Percentiles rank a stretch among this genome's conserved stretches.
These are phyloP conservation scores for Conus ventricosus DNA, from an alignment of 1,140 invertebrate species.

Conservation along the genomic window DNA sequence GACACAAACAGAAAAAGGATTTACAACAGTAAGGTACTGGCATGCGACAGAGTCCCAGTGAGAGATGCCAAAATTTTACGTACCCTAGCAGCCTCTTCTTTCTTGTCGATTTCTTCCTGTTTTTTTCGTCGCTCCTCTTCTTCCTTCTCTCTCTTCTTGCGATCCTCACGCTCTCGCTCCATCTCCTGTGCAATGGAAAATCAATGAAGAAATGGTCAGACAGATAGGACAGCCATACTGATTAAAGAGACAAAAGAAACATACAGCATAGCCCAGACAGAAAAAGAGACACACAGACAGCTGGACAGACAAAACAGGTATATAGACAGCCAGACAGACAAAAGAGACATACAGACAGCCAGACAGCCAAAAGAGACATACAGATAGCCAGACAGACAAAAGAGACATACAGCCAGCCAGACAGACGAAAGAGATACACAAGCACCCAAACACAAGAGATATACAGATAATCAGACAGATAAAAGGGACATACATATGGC, in stretches of 20 bases:
- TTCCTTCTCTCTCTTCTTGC: slow-evolving; percentile 73
- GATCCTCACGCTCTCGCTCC: slow-evolving; percentile 79
- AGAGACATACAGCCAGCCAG: not conserved
- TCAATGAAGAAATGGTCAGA: not conserved
- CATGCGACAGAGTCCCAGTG: too few species aligned
- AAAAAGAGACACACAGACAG: not conserved
- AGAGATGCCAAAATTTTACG: too few species aligned
- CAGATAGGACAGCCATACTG: not conserved
- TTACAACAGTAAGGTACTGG: too few species aligned
- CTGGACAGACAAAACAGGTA: not conserved
- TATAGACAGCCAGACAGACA: too few species aligned
- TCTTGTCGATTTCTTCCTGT: slow-evolving; percentile 72
- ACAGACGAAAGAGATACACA: not conserved
- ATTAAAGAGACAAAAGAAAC: too few species aligned
- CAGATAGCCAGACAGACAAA: not conserved
- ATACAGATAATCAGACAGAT: too few species aligned
- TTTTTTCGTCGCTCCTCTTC: slow-evolving; percentile 73
- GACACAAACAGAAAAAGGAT: too few species aligned
- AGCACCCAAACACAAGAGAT: too few species aligned
- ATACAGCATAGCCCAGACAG: not conserved
- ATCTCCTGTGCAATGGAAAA: slow-evolving; percentile 60
- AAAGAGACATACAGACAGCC: too few species aligned
- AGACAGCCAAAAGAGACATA: too few species aligned
- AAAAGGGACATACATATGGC: too few species aligned
- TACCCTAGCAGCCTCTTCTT: slow-evolving; percentile 68